Base-by-base conservation (phyloP, 2,888 invertebrate genomes). In the Drosophila emarginata region DNA sequence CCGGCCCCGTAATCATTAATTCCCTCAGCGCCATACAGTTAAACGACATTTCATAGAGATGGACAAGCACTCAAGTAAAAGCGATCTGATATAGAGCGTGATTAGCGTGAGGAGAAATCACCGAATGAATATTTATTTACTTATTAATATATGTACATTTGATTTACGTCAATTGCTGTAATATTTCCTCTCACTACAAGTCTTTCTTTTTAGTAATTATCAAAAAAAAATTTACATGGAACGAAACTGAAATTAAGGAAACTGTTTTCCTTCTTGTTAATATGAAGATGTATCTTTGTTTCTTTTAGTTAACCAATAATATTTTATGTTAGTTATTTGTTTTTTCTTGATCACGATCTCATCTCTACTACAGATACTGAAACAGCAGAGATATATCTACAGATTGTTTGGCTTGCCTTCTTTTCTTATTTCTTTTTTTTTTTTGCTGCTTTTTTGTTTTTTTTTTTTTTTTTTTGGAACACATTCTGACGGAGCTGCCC, bases 1-100 rank as follows among this genome's bases (percentile, higher is more conserved):
- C 67, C 72, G 68, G 73, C 75, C 57, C 45, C 18, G 64, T 76
- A 86, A 79, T 86, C 88, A 87, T 84, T 84, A 87, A 88, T 84
- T 88, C 88, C 87, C 75, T 82, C 75, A 71, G 72, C 75, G 64
- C 80, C 76, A 56, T n/a, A 39, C 56, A 60, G 37, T 26, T 52
- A 15, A 53, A 15, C 18, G 21, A 32, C 11, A 32, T 32, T 2
- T 15, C 53, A n/a, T 12, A 28, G 59, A 59, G 59, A 39, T 45
- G 59, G 26, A 1, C 54, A n/a, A n/a, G n/a, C n/a, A n/a, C n/a
- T n/a, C n/a, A n/a, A n/a, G n/a, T 7, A 18, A 12, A 28, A 0
- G 28, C 26, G 53, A 53, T 15, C 53, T 53, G 28, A 32, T 32
- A 32, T 32, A 32, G 32, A 32, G 12, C 5, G 11, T 11, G 1